These are phyloP conservation scores for Polypedilum pembai DNA, from an alignment of 1,140 invertebrate genomes.

Conservation along the genomic window DNA sequence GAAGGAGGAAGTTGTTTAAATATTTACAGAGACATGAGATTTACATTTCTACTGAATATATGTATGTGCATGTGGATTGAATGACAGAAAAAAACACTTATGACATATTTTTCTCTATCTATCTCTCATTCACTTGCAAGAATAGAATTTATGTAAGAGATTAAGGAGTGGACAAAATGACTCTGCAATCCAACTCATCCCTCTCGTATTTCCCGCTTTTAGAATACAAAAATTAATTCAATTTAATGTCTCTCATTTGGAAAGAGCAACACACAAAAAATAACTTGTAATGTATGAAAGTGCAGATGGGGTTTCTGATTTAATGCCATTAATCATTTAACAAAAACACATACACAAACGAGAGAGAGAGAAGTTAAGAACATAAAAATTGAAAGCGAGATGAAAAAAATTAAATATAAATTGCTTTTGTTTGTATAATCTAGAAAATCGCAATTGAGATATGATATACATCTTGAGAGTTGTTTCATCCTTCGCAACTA, in stretches of 20 bases:
- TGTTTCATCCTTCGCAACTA: neutral
- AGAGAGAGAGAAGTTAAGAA: neutral
- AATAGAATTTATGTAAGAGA: no score
- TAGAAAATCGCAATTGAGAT: conserved; percentile 20
- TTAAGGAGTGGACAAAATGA: no score
- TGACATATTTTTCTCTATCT: no score
- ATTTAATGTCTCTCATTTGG: neutral
- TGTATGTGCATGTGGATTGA: no score
- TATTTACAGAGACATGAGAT: conserved; percentile 7
- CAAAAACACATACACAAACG: neutral
- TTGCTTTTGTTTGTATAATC: conserved; percentile 3
- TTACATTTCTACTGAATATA: neutral
- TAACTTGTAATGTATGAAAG: conserved; percentile 12
- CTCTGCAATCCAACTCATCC: no score
- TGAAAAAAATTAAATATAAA: conserved; percentile 8
- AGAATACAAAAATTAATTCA: neutral
- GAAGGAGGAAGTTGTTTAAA: neutral
- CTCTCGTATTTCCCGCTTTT: no score
- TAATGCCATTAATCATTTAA: conserved; percentile 20
- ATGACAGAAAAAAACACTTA: no score
- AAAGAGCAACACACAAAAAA: neutral
- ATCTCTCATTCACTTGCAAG: no score
- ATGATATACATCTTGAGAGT: conserved; percentile 26
- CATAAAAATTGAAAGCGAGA: neutral
- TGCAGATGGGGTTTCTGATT: conserved; percentile 10